phyloP scores from a whole-genome alignment of 2,888 invertebrate species.

The Brachyptera putata region DNA sequence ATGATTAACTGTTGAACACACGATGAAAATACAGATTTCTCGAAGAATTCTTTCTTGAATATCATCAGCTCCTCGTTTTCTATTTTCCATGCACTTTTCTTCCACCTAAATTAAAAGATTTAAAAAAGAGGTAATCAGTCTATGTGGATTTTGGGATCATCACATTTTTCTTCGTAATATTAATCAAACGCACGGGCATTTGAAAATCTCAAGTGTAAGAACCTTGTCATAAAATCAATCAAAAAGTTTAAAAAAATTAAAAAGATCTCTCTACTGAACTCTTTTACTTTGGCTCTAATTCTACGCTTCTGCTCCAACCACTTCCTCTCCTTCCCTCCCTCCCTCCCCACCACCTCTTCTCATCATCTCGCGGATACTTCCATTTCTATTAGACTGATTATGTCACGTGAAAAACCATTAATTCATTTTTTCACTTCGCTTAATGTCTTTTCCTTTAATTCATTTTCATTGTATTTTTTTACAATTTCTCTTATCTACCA shows the following conservation, averaged over 20 bases:
- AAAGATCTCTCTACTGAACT: not conserved
- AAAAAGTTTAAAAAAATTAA: slow-evolving; percentile 11
- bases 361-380: slow-evolving; percentile 12
- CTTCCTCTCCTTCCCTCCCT: not conserved
- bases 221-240: slow-evolving; percentile 22
- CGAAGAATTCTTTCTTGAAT: no score
- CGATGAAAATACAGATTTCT: no score
- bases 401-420: slow-evolving; percentile 30
- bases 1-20: no score
- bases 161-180: no score
- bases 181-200: no score
- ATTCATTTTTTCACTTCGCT: slow-evolving; percentile 29
- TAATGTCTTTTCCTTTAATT: slow-evolving; percentile 31
- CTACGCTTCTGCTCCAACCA: not conserved
- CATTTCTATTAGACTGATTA: slow-evolving; percentile 28
- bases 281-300: slow-evolving; percentile 1
- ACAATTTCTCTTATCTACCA: slow-evolving; percentile 20
- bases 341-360: slow-evolving; percentile 3
- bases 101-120: no score
- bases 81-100: no score
- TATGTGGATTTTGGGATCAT: no score
- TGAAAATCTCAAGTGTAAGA: no score
- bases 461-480: slow-evolving; percentile 27
- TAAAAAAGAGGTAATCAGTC: no score
- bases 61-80: no score